Evolutionary conservation across 2,113 vertebrate species (phyloP).

Genomic region (Tyrannus savana): DNA sequence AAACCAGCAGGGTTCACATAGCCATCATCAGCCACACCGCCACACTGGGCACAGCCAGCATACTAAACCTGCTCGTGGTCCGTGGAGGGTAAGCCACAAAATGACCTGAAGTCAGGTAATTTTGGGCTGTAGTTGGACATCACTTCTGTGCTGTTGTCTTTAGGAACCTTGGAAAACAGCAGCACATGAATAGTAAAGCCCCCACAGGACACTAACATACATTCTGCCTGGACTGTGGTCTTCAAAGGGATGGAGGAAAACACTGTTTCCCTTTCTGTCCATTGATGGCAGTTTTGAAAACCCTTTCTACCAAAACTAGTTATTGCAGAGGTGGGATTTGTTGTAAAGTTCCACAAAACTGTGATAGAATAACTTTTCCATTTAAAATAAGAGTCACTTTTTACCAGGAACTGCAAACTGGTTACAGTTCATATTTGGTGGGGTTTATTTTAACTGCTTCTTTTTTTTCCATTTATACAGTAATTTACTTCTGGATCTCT

Average conservation of each 20-base stretch:
- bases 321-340: not conserved
- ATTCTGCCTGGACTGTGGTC: slow-evolving; percentile 5
- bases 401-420: not conserved
- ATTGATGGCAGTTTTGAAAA: not conserved
- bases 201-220: not conserved
- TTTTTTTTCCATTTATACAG: not conserved
- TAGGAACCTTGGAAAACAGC: slow-evolving; percentile 44
- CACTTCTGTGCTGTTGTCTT: slow-evolving; percentile 43
- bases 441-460: not conserved
- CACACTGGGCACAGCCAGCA: not conserved
- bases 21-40: not conserved
- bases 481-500: not conserved
- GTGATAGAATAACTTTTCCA: not conserved
- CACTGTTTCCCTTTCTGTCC: not conserved
- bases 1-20: not conserved
- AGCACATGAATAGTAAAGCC: slow-evolving; percentile 32
- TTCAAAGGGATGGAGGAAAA: slow-evolving; percentile 13
- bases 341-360: not conserved
- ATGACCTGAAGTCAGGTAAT: not conserved
- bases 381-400: not conserved
- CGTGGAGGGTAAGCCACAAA: not conserved
- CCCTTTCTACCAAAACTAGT: not conserved
- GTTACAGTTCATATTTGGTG: not conserved
- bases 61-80: not conserved
- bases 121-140: slow-evolving; percentile 8